Conservation (phyloP, 2,113 vertebrate genomes). For the Pollimyrus isidori region DNA sequence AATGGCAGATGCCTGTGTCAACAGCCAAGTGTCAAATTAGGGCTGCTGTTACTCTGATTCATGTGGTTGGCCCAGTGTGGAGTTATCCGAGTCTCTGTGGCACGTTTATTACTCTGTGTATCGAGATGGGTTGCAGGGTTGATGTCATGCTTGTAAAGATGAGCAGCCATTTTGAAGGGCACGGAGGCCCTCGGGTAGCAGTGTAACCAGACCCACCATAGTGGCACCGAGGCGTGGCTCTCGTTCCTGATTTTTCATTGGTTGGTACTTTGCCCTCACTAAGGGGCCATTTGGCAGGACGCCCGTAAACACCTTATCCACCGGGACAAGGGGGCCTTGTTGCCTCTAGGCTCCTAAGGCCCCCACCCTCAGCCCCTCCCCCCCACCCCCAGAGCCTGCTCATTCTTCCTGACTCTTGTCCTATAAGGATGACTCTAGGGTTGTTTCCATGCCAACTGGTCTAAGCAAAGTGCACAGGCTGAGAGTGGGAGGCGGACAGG, state of each 20-base stretch:
- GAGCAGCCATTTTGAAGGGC: conserved; percentile 7
- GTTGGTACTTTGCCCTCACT: background rate
- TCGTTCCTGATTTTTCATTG: background rate
- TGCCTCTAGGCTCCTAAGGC: background rate
- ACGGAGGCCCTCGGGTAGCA: background rate
- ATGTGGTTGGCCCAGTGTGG: background rate
- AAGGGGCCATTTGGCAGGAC: background rate
- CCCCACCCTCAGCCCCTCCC: background rate
- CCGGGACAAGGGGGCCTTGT: conserved; percentile 8
- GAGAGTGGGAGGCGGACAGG: background rate
- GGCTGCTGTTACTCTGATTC: background rate
- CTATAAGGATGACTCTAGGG: background rate
- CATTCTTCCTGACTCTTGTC: background rate
- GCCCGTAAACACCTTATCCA: background rate
- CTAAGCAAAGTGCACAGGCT: background rate
- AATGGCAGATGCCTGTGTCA: background rate
- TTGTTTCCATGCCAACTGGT: background rate
- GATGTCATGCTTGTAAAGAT: background rate
- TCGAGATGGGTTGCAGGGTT: background rate
- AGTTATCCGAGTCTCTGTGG: background rate
- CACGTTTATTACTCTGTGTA: background rate
- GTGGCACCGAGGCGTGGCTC: background rate
- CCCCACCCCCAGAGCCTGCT: background rate
- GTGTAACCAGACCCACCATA: background rate
- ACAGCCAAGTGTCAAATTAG: background rate